Evolutionary conservation across 2,113 vertebrate species (phyloP).

Genomic region (Trachemys scripta): DNA sequence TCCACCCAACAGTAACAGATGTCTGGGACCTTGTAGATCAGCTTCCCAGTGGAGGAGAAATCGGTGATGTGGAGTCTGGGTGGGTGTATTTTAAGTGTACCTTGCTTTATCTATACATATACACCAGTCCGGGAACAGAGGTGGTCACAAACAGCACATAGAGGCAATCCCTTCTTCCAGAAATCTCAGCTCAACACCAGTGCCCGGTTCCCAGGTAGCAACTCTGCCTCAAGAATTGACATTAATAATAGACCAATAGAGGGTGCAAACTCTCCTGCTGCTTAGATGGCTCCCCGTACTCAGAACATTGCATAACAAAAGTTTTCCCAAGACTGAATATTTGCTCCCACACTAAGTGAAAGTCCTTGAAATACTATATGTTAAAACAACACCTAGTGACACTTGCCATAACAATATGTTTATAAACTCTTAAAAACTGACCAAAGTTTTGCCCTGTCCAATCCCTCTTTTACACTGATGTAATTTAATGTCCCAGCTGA

Average conservation of each 20-base stretch:
- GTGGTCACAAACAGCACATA: neutral
- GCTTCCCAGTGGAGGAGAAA: neutral
- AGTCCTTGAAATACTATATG: neutral
- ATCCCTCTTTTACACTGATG: neutral
- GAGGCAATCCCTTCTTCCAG: conserved; percentile 25
- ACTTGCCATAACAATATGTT: neutral
- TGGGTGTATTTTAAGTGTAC: neutral
- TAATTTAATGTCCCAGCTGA: neutral
- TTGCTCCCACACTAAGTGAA: neutral
- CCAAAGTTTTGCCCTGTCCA: neutral
- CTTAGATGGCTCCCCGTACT: neutral
- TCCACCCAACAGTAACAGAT: neutral
- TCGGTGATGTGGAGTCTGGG: fast-evolving
- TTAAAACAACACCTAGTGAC: neutral
- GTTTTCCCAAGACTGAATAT: neutral
- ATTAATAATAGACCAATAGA: neutral
- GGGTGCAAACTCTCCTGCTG: neutral
- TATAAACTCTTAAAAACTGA: neutral
- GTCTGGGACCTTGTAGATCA: neutral
- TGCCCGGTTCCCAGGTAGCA: neutral
- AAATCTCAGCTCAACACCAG: neutral
- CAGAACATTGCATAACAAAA: neutral
- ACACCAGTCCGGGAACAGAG: neutral
- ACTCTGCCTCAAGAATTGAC: neutral
- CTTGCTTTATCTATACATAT: neutral